phyloP scores from a whole-genome alignment of 1,140 invertebrate genomes.

The Leptonema lineaticorne region DNA sequence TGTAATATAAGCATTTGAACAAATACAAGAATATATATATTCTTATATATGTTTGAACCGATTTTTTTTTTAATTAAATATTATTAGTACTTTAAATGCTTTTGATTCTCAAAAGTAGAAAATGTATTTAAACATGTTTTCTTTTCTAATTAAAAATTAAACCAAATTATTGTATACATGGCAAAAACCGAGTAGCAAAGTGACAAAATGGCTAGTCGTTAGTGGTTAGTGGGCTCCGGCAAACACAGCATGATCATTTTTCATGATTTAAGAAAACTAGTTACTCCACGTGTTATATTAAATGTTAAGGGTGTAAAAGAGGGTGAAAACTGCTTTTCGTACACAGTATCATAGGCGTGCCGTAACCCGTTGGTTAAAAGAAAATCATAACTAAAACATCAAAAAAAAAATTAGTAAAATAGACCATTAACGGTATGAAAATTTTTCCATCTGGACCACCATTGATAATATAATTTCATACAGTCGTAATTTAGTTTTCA shows the following conservation, averaged over 20 bases:
- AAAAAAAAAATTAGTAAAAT: too few species aligned
- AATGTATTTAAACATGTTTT: not conserved
- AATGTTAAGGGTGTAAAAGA: conserved; percentile 32
- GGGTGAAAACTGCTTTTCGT: not conserved
- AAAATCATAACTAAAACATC: too few species aligned
- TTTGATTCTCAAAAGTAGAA: not conserved
- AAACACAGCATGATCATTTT: conserved; percentile 32
- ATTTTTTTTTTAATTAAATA: too few species aligned
- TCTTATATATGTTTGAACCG: too few species aligned
- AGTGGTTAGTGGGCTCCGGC: conserved; percentile 26
- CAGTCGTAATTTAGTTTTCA: too few species aligned
- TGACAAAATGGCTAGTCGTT: conserved; percentile 31
- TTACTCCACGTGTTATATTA: conserved; percentile 37
- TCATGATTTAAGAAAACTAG: conserved; percentile 39
- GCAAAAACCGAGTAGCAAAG: conserved; percentile 11
- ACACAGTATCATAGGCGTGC: conserved; percentile 1
- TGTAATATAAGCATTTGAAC: too few species aligned
- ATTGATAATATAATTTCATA: too few species aligned
- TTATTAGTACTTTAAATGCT: too few species aligned
- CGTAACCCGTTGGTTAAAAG: too few species aligned
- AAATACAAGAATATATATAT: too few species aligned
- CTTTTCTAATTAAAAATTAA: conserved; percentile 25
- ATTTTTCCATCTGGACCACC: too few species aligned
- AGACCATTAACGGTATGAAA: too few species aligned
- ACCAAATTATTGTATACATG: conserved; percentile 10